Evolutionary conservation across 2,797 vertebrate species (phyloP).

Genomic region (Macropodus opercularis): DNA sequence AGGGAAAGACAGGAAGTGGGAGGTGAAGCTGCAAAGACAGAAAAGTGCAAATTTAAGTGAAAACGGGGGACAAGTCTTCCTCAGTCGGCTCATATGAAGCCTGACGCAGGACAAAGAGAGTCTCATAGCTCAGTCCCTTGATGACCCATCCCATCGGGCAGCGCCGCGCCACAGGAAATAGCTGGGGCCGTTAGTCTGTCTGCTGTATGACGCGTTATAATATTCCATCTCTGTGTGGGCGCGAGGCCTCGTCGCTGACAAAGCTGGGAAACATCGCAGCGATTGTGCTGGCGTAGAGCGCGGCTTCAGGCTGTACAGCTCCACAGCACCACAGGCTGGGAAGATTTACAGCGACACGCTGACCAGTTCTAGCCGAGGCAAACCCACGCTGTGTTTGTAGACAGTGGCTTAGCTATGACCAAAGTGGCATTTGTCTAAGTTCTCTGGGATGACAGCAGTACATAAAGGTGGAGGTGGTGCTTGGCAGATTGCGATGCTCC

Average conservation of each 20-base stretch:
- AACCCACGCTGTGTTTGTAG: slow-evolving; percentile 77
- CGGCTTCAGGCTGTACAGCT: slow-evolving; percentile 58
- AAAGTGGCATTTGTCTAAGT: no score
- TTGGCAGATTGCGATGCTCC: no score
- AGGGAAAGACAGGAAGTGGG: slow-evolving; percentile 27
- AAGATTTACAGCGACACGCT: slow-evolving; percentile 69
- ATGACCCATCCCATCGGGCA: slow-evolving; percentile 46
- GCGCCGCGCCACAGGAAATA: slow-evolving; percentile 66
- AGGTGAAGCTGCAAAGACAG: slow-evolving; percentile 24
- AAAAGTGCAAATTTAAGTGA: slow-evolving; percentile 43
- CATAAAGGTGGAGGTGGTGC: no score
- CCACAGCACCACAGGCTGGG: slow-evolving; percentile 63
- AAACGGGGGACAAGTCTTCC: slow-evolving; percentile 48
- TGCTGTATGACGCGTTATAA: slow-evolving; percentile 48
- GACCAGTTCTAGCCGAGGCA: slow-evolving; percentile 65
- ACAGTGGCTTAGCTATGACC: no score
- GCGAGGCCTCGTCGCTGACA: slow-evolving; percentile 43
- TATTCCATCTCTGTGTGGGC: slow-evolving; percentile 50
- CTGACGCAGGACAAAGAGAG: slow-evolving; percentile 45
- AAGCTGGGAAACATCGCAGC: slow-evolving; percentile 56
- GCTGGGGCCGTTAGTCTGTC: slow-evolving; percentile 44
- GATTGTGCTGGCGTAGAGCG: slow-evolving; percentile 52
- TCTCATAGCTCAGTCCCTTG: slow-evolving; percentile 27
- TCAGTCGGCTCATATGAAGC: slow-evolving; percentile 31
- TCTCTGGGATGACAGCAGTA: no score